Percentiles rank a stretch among this genome's conserved stretches.
Evolutionary conservation across 1,140 invertebrate species (phyloP).

Genomic region (Drosophila serrata): DNA sequence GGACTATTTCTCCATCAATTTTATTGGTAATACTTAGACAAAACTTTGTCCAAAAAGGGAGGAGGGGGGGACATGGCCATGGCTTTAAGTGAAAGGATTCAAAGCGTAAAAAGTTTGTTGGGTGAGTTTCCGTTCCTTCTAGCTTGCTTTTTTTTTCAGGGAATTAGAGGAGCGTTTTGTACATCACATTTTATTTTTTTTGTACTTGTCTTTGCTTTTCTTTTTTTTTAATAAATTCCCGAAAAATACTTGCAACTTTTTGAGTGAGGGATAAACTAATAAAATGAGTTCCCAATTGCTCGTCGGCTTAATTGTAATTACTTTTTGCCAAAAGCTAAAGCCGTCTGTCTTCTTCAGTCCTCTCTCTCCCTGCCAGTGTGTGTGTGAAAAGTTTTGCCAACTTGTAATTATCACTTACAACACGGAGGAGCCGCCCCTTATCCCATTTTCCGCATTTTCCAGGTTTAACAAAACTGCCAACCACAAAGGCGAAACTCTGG

Average conservation of each 20-base stretch:
- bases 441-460: conserved; percentile 23
- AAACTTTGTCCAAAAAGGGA: conserved; percentile 70
- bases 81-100: conserved; percentile 78
- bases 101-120: conserved; percentile 67
- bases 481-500: conserved; percentile 28
- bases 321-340: conserved; percentile 42
- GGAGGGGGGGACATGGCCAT: conserved; percentile 12
- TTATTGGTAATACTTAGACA: conserved; percentile 83
- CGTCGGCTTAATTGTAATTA: conserved; percentile 80
- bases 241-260: conserved; percentile 45
- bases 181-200: conserved; percentile 32
- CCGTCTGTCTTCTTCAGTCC: conserved; percentile 60
- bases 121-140: conserved; percentile 4
- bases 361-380: conserved; percentile 32
- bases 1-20: conserved; percentile 82
- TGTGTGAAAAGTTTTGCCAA: conserved; percentile 75
- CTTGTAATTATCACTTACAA: conserved; percentile 81
- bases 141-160: background rate
- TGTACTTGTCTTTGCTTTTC: conserved; percentile 37
- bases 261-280: conserved; percentile 60
- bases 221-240: conserved; percentile 64
- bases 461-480: conserved; percentile 51
- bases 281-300: conserved; percentile 66
- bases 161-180: conserved; percentile 65
- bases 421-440: conserved; percentile 41